Evolutionary conservation across 2,888 invertebrate species (phyloP), one percentile per base, ranked within the genome.

Genomic region (Monopis laevigella): DNA sequence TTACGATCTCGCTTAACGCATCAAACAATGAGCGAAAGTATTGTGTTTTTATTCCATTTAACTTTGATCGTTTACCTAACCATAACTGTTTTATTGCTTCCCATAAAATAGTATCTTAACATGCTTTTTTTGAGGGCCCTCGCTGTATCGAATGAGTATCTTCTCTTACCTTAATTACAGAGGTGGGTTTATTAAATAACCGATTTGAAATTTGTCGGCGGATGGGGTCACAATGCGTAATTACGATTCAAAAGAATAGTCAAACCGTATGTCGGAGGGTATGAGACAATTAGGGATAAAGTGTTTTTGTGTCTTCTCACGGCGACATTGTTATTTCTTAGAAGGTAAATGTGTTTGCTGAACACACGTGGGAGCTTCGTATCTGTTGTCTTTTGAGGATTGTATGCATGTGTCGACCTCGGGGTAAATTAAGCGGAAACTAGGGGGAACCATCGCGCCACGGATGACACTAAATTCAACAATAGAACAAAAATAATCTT

Each of bases 371-470:
- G 70, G 73, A 73, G 67, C 60, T 61, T 59, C 57, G 56, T 49
- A 46, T 54, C 40, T 56, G 48, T 53, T 57, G 58, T 58, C 51
- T 55, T 55, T 52, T 45, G 51, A 48, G 48, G 45, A 50, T 47
- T 55, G 56, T 65, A 63, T 64, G 67, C 73, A 74, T 70, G 65
- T 67, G 65, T 60, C 64, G 69, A 65, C 62, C 62, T 56, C 60
- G 62, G 49, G 68, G 75, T 75, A 75, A 75, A 75, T 75, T 74
- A 74, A 73, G 73, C 73, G 74, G 73, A 74, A 78, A 73, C 65
- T 63, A 62, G 65, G 65, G 72, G 69, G 67, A 21, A 21, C 10
- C 21, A 4, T 12, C 6, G 10, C 6, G 11, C 21, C 6, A 36
- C n/a, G 8, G 8, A 19, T 8, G 21, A 36, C 36, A 21, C 21